These are phyloP conservation scores for Coenonympha glycerion DNA, from an alignment of 2,888 invertebrate genomes.

Conservation along the genomic window DNA sequence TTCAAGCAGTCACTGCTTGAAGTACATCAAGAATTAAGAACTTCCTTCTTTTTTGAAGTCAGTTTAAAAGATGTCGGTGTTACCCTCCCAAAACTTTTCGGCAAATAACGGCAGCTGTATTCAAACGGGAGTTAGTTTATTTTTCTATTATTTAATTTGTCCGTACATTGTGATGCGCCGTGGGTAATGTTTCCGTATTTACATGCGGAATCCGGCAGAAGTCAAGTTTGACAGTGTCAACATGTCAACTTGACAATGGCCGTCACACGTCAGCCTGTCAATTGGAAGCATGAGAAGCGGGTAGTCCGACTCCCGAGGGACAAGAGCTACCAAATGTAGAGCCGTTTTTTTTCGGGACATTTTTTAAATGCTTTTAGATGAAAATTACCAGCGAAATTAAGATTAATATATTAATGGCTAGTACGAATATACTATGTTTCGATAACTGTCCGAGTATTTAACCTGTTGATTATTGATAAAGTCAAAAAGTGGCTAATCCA, in stretches of 20 bases:
- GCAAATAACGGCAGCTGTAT: conserved; percentile 49
- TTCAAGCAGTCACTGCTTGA: too few relatives aligned
- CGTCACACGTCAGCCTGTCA: conserved; percentile 71
- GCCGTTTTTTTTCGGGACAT: neutral
- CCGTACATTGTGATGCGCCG: conserved; percentile 56
- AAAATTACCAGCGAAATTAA: too few relatives aligned
- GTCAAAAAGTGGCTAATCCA: too few relatives aligned
- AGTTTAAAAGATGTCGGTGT: neutral
- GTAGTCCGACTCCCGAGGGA: conserved; percentile 35
- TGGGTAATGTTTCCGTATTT: conserved; percentile 71
- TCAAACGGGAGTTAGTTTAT: conserved; percentile 44
- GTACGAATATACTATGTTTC: too few relatives aligned
- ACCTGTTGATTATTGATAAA: too few relatives aligned
- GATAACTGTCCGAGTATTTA: too few relatives aligned
- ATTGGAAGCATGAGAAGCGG: conserved; percentile 68
- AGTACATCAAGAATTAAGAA: too few relatives aligned
- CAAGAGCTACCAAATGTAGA: conserved; percentile 22
- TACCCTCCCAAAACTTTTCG: neutral
- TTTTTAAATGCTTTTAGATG: neutral
- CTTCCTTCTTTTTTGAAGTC: too few relatives aligned
- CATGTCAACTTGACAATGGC: conserved; percentile 70
- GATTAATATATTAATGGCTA: too few relatives aligned
- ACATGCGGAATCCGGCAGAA: conserved; percentile 71
- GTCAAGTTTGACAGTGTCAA: conserved; percentile 74
- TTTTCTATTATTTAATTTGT: conserved; percentile 75